Base-by-base conservation (phyloP, 1,140 invertebrate genomes). In the Copidosoma floridanum region DNA sequence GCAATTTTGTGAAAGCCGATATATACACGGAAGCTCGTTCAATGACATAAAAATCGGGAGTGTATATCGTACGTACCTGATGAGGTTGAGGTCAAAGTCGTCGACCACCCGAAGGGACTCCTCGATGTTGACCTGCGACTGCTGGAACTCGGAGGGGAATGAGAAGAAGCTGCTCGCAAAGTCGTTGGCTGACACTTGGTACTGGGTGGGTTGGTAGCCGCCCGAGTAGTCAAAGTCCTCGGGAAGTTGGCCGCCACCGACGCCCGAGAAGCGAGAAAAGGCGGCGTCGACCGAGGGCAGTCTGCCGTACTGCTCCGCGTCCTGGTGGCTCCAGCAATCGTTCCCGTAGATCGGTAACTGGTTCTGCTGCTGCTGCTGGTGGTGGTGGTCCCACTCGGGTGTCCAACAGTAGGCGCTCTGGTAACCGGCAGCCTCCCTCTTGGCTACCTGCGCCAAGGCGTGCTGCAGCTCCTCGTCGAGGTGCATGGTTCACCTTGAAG, bases 11-110 rank as follows among this genome's bases (percentile, higher is more conserved):
- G 11, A 54, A 55, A 32, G 24, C 1, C 27, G 47, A 50, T 46
- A n/a, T 3, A 12, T 21, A 41, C 38, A 14, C 38, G n/a, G n/a
- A n/a, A n/a, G n/a, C n/a, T n/a, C n/a, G n/a, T n/a, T n/a, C n/a
- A n/a, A n/a, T n/a, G n/a, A n/a, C n/a, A n/a, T n/a, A n/a, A n/a
- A n/a, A n/a, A n/a, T n/a, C n/a, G 29, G 29, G 29, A 32, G 6
- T 32, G 29, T 32, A 12, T 32, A 32, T 32, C 6, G 12, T 12
- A 8, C 29, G 29, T 18, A 62, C 60, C 60, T 69, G n/a, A 80
- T 79, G 6, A 78, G 63, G 50, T 73, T 78, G 3, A 80, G 64
- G 35, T 80, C 77, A 24, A 80, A 80, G 46, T 78, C 77, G 2
- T 78, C 72, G 0, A 70, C 59, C 6, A 64, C 66, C 18, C 74